These are phyloP conservation scores for Araneus ventricosus DNA, from an alignment of 1,140 invertebrate genomes.

Conservation along the genomic window DNA sequence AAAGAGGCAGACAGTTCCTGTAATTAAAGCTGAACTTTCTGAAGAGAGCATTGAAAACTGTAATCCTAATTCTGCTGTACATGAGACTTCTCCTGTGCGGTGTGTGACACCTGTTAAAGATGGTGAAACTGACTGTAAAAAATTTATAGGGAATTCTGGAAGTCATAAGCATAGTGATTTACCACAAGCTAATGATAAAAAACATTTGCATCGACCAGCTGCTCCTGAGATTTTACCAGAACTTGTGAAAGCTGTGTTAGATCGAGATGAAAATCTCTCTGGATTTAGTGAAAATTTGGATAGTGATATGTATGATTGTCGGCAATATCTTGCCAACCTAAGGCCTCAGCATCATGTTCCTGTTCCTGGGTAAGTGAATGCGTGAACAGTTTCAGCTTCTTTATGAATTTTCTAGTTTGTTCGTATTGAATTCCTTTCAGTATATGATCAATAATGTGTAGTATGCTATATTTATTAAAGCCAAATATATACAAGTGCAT, in stretches of 20 bases:
- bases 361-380: conserved; percentile 71
- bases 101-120: conserved; percentile 48
- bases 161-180: conserved; percentile 24
- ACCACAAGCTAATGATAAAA: conserved; percentile 42
- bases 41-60: conserved; percentile 64
- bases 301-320: conserved; percentile 79
- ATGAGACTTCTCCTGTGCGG: conserved; percentile 19
- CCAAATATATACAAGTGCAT: too few relatives aligned
- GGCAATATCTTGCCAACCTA: conserved; percentile 77
- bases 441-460: too few relatives aligned
- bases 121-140: conserved; percentile 21
- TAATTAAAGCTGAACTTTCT: conserved; percentile 59
- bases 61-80: conserved; percentile 18
- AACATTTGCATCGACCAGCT: conserved; percentile 22
- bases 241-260: conserved; percentile 74
- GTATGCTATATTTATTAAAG: too few relatives aligned
- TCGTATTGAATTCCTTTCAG: too few relatives aligned
- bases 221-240: conserved; percentile 67
- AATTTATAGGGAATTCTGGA: conserved; percentile 34
- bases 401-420: too few relatives aligned
- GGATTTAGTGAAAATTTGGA: conserved; percentile 74
- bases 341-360: conserved; percentile 76
- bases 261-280: conserved; percentile 66
- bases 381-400: background rate
- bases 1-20: conserved; percentile 36